These are phyloP conservation scores for Melanophora roralis DNA, from an alignment of 2,888 invertebrate species.

Conservation along the genomic window DNA sequence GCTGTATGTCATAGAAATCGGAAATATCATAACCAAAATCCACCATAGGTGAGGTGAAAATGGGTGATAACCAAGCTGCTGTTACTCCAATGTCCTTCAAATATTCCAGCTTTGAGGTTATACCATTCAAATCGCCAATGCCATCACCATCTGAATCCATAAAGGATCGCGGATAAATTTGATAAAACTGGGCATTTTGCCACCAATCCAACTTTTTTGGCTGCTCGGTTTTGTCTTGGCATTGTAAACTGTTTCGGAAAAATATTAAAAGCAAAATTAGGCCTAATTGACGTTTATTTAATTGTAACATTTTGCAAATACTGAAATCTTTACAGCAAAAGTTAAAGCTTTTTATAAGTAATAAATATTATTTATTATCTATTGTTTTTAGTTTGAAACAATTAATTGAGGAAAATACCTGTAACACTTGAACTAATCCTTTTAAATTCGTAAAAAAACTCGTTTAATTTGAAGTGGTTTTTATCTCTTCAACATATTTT, in stretches of 20 bases:
- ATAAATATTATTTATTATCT: too few species aligned
- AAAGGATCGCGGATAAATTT: slow-evolving; percentile 87
- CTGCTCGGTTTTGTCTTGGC: slow-evolving; percentile 35
- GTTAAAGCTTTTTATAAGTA: background rate
- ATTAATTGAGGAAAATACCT: too few species aligned
- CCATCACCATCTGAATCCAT: slow-evolving; percentile 87
- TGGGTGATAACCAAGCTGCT: slow-evolving; percentile 82
- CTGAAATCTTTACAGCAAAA: background rate
- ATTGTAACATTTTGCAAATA: slow-evolving; percentile 23
- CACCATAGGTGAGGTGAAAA: slow-evolving; percentile 81
- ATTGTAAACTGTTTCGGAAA: slow-evolving; percentile 7
- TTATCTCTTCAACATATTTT: too few species aligned
- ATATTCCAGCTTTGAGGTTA: slow-evolving; percentile 79
- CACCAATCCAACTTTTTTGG: slow-evolving; percentile 65
- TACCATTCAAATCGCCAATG: slow-evolving; percentile 80
- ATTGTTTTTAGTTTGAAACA: too few species aligned
- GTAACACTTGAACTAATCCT: too few species aligned
- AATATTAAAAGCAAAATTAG: slow-evolving; percentile 16
- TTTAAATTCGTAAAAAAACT: too few species aligned
- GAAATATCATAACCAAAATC: slow-evolving; percentile 84
- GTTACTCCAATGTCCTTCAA: slow-evolving; percentile 79
- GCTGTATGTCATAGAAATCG: slow-evolving; percentile 79
- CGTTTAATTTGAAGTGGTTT: too few species aligned
- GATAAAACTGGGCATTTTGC: slow-evolving; percentile 80
- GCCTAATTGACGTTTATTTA: background rate